Conservation (phyloP, 2,888 invertebrate genomes). For the Torymus tubicola region DNA sequence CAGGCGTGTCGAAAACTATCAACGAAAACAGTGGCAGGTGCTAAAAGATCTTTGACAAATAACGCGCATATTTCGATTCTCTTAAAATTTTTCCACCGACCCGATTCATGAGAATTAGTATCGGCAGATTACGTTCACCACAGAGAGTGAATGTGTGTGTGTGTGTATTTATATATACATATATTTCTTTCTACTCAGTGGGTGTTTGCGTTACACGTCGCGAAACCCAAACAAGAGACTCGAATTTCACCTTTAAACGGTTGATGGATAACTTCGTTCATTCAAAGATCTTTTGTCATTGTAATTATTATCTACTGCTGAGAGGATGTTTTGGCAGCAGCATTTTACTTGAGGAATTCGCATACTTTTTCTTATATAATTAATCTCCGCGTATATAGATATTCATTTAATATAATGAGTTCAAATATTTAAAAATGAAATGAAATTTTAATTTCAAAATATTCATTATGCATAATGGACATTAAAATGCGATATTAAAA, state of each 20-base stretch:
- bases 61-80: not conserved
- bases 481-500: too few species aligned
- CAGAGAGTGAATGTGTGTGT: too few species aligned
- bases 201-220: not conserved
- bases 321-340: too few species aligned
- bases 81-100: conserved; percentile 10
- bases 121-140: conserved; percentile 15
- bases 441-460: too few species aligned
- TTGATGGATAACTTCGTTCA: conserved; percentile 22
- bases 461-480: too few species aligned
- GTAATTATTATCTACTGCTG: too few species aligned
- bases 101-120: conserved; percentile 1
- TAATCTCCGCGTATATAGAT: too few species aligned
- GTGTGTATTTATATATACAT: not conserved
- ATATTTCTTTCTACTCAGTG: not conserved
- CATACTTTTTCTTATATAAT: too few species aligned
- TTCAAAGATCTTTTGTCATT: too few species aligned
- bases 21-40: not conserved
- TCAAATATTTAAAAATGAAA: too few species aligned
- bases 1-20: not conserved
- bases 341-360: too few species aligned
- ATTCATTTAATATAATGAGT: too few species aligned
- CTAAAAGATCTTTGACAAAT: not conserved
- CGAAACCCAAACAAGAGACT: conserved; percentile 21
- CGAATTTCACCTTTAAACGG: conserved; percentile 18